Base-by-base conservation (phyloP, 2,888 invertebrate species). In the Melinopterus prodromus region DNA sequence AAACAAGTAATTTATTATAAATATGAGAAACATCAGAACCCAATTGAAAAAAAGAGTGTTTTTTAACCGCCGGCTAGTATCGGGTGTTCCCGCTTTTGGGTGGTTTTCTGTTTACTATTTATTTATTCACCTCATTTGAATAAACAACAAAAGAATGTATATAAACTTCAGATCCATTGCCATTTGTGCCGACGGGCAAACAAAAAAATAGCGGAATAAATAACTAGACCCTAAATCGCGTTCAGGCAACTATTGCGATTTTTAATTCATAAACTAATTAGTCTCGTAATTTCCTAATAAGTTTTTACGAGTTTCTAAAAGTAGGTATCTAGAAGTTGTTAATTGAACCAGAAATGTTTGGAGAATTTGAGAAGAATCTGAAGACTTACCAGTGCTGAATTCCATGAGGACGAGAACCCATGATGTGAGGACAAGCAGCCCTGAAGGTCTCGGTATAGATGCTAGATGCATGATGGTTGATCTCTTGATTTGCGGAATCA, bases 361-460 rank as follows among this genome's bases (percentile, higher is more conserved):
- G n/a, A 71, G n/a, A n/a, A 35, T n/a, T 36, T 36, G 37, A 26
- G 35, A n/a, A 74, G 37, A 36, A 74, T 26, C 3, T 26, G 35
- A 78, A 78, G 71, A 80, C 84, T 82, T 82, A 87, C 87, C 87
- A 86, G 87, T 86, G 84, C 86, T 87, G 82, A 87, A 85, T 81
- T 87, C 86, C 84, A 87, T 83, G 79, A 87, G 83, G 82, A 87
- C 85, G 81, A 87, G 83, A 80, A 87, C 84, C 87, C 87, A 87
- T 79, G 86, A 85, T 79, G 87, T 85, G 82, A 86, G 81, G 38
- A 85, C 83, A 81, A 87, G 83, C 79, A 86, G 81, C 74, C 86
- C 85, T 83, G 86, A 86, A 83, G 86, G 85, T 82, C 84, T 86
- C 80, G 85, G 83, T 77, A 84, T 83, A 77, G 86, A 80, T 77